These are phyloP conservation scores for Rhyacophila brunnea DNA, from an alignment of 1,140 invertebrate genomes.

Conservation along the genomic window DNA sequence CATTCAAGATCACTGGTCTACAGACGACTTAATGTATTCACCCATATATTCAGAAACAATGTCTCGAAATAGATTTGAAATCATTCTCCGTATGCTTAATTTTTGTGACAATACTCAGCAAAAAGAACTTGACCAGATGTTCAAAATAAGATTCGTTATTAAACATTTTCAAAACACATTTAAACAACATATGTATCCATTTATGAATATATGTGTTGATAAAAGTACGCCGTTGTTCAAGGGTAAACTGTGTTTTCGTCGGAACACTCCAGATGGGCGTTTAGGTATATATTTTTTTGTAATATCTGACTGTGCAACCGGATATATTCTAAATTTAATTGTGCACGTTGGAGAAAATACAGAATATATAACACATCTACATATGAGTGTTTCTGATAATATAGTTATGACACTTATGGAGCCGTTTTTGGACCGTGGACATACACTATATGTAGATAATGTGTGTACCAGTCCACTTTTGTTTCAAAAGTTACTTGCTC, in stretches of 20 bases:
- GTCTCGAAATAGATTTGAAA: no score
- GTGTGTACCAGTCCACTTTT: conserved; percentile 38
- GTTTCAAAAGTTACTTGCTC: conserved; percentile 31
- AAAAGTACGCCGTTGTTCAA: conserved; percentile 37
- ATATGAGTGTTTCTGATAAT: conserved; percentile 35
- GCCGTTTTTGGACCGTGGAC: conserved; percentile 34
- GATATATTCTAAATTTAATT: conserved; percentile 40
- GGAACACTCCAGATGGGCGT: conserved; percentile 34
- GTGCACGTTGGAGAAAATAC: conserved; percentile 38
- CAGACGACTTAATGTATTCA: no score
- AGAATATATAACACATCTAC: conserved; percentile 15
- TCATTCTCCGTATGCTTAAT: no score
- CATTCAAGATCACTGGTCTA: no score
- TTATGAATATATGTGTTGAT: conserved; percentile 32
- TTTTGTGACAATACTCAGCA: no score
- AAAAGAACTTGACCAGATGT: no score
- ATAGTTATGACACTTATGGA: conserved; percentile 37
- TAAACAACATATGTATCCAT: conserved; percentile 8
- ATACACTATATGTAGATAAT: conserved; percentile 38
- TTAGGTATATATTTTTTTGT: conserved; percentile 38
- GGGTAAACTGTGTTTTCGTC: conserved; percentile 36
- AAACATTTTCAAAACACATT: neutral
- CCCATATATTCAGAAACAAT: no score
- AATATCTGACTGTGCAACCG: conserved; percentile 38
- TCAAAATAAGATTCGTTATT: no score